Evolutionary conservation across 2,113 vertebrate species (phyloP), one percentile per base, ranked within the genome.

Genomic region (Odobenus rosmarus): DNA sequence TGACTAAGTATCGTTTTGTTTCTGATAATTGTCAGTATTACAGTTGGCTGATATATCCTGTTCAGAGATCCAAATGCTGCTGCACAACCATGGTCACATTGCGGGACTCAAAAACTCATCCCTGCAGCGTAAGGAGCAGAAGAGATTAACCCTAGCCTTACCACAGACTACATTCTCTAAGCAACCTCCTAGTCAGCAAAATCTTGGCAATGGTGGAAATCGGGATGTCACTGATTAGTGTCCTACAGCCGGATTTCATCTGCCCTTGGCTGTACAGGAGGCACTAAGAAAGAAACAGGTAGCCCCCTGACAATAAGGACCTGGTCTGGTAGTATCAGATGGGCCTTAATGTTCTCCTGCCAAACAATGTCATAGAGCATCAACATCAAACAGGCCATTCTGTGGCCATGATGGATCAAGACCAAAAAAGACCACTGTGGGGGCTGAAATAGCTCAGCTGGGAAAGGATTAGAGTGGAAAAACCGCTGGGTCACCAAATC

Each of bases 351-450:
- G 21, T 79, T 89, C 9, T 86, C 39, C 69, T 83, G 28, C 3
- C 88, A 91, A 97, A 90, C 24, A 77, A 18, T 89, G 79, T 97
- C 83, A 97, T 7, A 92, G 67, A 93, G 33, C 3, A 57, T 64
- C n/a, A 87, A 82, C 36, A 83, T 77, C 39, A 93, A 11, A 67
- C 79, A 92, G 28, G 85, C 15, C 39, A 67, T 12, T 64, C 69
- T 74, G 39, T 92, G 71, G 64, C 39, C 69, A 81, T 51, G 36
- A 92, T 72, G 13, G 33, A 85, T 74, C 28, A 92, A 94, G n/a
- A 81, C 51, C 46, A 86, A 79, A 82, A 36, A 90, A 80, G 53
- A 61, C 53, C 64, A 72, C 13, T 82, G 5, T 61, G 1, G 46
- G 33, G 53, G 42, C 64, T 23, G 14, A 89, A 61, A 74, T 62